A percentile compares a stretch with the other conserved stretches of the same genome.
These are phyloP conservation scores for Trichopria drosophilae DNA, from an alignment of 2,888 invertebrate species.

Conservation along the genomic window DNA sequence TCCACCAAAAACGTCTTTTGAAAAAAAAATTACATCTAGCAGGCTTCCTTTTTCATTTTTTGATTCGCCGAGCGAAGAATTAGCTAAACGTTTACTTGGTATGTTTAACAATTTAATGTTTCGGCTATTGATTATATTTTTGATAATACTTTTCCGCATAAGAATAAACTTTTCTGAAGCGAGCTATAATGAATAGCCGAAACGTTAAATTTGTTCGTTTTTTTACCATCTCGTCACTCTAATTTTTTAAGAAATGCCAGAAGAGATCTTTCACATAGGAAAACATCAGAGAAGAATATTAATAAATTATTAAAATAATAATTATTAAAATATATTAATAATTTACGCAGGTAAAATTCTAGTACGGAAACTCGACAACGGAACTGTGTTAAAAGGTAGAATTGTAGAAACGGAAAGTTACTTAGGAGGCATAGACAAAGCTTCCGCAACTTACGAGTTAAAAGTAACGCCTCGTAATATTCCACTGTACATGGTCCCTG, in stretches of 20 bases:
- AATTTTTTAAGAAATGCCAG: too few species aligned
- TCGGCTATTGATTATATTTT: too few species aligned
- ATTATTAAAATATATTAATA: background rate
- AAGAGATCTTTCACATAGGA: too few species aligned
- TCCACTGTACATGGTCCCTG: conserved; percentile 74
- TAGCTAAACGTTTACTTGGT: conserved; percentile 64
- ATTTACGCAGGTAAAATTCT: conserved; percentile 63
- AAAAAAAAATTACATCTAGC: conserved; percentile 43
- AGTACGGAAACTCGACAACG: conserved; percentile 62
- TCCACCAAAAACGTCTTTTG: conserved; percentile 48
- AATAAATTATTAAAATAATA: too few species aligned
- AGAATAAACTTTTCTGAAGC: too few species aligned
- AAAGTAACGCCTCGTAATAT: conserved; percentile 66
- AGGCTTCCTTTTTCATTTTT: conserved; percentile 56
- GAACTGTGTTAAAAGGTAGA: conserved; percentile 62
- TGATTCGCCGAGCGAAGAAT: conserved; percentile 57
- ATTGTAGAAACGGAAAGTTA: conserved; percentile 79
- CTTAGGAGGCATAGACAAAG: conserved; percentile 68
- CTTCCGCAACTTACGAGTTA: conserved; percentile 66
- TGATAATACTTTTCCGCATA: too few species aligned
- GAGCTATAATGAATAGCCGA: too few species aligned
- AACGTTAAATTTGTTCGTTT: too few species aligned
- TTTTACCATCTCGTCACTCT: too few species aligned
- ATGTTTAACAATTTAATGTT: too few species aligned
- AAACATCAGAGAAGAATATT: too few species aligned